A percentile compares a stretch with the other conserved stretches of the same genome.
Conservation (phyloP, 2,888 invertebrate species). For the Patella pellucida region DNA sequence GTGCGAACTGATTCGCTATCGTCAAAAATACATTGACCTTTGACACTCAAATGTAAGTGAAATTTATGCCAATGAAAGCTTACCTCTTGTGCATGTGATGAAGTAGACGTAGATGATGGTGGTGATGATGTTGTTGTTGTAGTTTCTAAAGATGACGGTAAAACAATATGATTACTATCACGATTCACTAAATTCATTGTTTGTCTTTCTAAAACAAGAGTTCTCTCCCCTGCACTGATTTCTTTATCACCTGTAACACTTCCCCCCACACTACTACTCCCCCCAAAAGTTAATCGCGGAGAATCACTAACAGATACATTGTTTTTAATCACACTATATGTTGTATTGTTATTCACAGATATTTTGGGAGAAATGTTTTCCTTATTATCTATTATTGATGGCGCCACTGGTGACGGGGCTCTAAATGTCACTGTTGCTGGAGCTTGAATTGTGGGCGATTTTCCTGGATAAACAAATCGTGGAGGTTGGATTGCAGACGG, state of each 20-base stretch:
- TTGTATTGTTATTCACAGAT: constrained; percentile 2
- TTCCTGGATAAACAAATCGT: constrained; percentile 62
- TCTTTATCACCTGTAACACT: constrained; percentile 14
- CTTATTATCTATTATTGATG: constrained; percentile 15
- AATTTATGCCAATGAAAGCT: neutral
- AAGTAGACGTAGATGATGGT: constrained; percentile 14
- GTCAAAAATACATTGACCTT: no score
- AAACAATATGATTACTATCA: constrained; percentile 13
- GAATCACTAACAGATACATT: constrained; percentile 3
- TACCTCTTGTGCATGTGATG: constrained; percentile 11
- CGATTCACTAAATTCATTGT: constrained; percentile 29
- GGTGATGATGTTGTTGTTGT: constrained; percentile 2
- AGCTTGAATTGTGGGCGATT: constrained; percentile 19
- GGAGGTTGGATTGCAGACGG: constrained; percentile 61
- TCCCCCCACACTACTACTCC: no score
- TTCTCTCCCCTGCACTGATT: constrained; percentile 33
- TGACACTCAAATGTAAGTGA: no score
- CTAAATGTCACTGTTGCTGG: neutral
- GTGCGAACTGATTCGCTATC: no score
- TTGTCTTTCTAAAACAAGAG: constrained; percentile 41
- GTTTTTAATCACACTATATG: constrained; percentile 9
- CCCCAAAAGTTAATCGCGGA: no score
- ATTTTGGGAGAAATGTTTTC: constrained; percentile 20
- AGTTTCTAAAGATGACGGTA: constrained; percentile 17
- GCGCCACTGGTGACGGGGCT: constrained; percentile 35